Evolutionary conservation across 2,113 vertebrate species (phyloP), one percentile per base, ranked within the genome.

Genomic region (Panurus biarmicus): DNA sequence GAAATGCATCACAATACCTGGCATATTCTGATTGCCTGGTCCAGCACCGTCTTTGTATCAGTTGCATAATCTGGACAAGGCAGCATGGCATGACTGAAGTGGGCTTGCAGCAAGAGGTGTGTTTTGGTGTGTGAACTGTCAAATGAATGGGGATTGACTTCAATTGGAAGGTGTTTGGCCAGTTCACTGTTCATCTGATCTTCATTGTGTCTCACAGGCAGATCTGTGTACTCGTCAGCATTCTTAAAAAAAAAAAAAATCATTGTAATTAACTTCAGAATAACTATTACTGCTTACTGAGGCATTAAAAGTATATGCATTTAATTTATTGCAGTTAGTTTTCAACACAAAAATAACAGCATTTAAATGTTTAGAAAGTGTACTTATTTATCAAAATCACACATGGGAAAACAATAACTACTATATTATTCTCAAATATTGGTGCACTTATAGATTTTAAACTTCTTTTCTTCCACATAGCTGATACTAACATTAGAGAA

Each of bases 61-160:
- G 99, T 99, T 88, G 92, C 97, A 87, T 99, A 99, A 96, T 99
- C 99, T 12, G 98, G 99, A 96, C 99, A 99, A 4, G 99, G 99
- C 77, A 99, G 97, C 95, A 97, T 95, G 70, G 98, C 97, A 38
- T 85, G 98, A 96, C 98, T 98, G 97, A 99, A 99, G 97, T 99
- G 98, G 25, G 99, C 99, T 97, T 99, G 99, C 25, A 99, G 98
- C 61, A 99, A 98, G 83, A 99, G 98, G 94, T 99, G 98, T 9
- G 99, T 97, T 97, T 99, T 99, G 79, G 99, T 99, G 97, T 99
- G 99, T n/a, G 99, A 98, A 47, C 98, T 99, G 97, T 99, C 99
- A 58, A 98, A 99, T 5, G 99, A 99, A 95, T 99, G 98, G 25
- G 99, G 98, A 94, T 99, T 99, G 88, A 99, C 98, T 97, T 98